Base-by-base conservation (phyloP, 2,888 invertebrate species). In the Cheilosia variabilis region DNA sequence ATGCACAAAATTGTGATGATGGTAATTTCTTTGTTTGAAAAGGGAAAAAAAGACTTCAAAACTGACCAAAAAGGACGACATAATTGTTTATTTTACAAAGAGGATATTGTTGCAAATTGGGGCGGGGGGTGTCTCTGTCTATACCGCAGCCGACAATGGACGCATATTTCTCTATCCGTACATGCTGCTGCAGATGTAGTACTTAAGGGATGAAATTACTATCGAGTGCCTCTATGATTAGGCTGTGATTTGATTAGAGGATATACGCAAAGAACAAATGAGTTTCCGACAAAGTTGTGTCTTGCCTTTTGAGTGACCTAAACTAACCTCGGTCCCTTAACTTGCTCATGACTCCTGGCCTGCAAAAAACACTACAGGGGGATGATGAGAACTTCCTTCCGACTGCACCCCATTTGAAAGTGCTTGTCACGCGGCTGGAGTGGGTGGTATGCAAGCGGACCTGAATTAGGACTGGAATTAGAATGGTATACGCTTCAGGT, bases 221-320 rank as follows among this genome's bases (percentile, higher is more conserved):
- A 41, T 55, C 22, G 45, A 57, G 66, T 55, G 24, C 60, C 86
- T 76, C 80, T 86, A 77, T 86, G 80, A 86, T 86, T 86, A 86
- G 76, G 80, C 63, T 58, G 55, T 86, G 86, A 86, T 86, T 86
- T 86, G 86, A 86, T 86, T 86, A 86, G 72, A 80, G 80, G 86
- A 76, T 80, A 57, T 86, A 24, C 71, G 58, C 43, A 62, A 76
- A 68, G 76, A 76, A 77, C 80, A 76, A 80, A 66, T 52, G 63
- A 72, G 53, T 81, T 81, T 80, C 86, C 72, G 76, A 77, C 76
- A 80, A 86, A 81, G 86, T 86, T 86, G 71, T 73, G 57, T 77
- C 76, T 37, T 86, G 76, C 86, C 80, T 27, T 27, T 68, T 52
- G 72, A 86, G 80, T 80, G 86, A 86, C 86, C 86, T 68, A 77